Evolutionary conservation across 2,797 vertebrate genomes (phyloP), one percentile per base, ranked within the genome.

Genomic region (Acestrorhynchus altus): DNA sequence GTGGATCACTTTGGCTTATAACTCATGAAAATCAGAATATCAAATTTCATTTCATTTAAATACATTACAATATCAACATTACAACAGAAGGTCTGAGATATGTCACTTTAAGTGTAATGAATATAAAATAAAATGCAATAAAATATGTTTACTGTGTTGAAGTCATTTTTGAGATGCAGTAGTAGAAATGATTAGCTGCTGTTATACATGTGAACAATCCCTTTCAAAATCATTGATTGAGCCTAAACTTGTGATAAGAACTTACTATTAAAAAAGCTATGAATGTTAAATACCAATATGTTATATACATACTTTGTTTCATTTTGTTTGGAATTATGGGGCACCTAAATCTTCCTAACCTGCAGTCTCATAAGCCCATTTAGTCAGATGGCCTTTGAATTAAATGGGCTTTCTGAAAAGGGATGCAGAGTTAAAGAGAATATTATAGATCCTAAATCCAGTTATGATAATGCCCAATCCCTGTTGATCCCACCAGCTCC

Each of bases 391-490:
- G 39, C 1, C 68, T 63, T 61, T 9, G 10, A 70, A 64, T 69
- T 63, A 69, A 61, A 31, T 31, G 31, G 20, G 47, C 74, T 49
- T 49, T 49, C 9, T 64, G 35, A 77, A 77, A 68, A 35, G n/a
- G 52, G 52, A 54, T 24, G n/a, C 20, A 7, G 7, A 46, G 20
- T 59, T 57, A 57, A 46, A 76, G 26, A 69, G 64, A 72, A 42
- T 40, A 60, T 73, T 78, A 35, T 64, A 13, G 42, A 52, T 64
- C 51, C 70, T 64, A 68, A 77, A 68, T 52, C 46, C 54, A 61
- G 49, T 69, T 81, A 77, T 63, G 39, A 68, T 73, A 26, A 77
- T 68, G 51, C 20, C 44, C 16, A 52, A 61, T 60, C 52, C 74
- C 63, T 49, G 61, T 73, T 77, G 70, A 46, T 44, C 28, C 26